Conservation (phyloP, 2,113 vertebrate species). For the Gracilinanus agilis region DNA sequence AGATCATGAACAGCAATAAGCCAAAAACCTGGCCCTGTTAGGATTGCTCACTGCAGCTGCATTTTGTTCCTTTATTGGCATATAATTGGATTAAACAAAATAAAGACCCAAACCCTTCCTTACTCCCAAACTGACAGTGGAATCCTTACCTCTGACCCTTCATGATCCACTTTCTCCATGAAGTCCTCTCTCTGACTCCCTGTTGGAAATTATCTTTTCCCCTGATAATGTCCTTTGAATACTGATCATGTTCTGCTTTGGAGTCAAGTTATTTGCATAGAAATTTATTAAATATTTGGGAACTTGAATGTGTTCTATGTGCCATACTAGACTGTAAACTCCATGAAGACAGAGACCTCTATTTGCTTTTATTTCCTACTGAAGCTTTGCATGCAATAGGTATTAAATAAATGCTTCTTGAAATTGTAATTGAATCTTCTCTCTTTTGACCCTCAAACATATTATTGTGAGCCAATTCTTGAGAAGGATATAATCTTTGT, state of each 20-base stretch:
- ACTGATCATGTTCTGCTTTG: neutral
- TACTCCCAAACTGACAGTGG: neutral
- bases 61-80: neutral
- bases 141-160: neutral
- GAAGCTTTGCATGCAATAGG: neutral
- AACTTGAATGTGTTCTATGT: neutral
- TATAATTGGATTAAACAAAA: neutral
- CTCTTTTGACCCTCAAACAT: neutral
- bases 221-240: neutral
- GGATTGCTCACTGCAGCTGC: neutral
- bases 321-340: neutral
- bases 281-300: neutral
- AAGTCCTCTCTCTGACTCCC: neutral
- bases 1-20: accelerated
- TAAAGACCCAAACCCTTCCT: neutral
- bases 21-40: neutral
- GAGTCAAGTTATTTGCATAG: neutral
- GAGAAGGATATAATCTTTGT: neutral
- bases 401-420: neutral
- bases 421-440: neutral
- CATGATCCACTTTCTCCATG: neutral
- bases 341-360: neutral
- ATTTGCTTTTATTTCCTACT: neutral
- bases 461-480: neutral
- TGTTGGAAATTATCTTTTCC: neutral